Evolutionary conservation across 2,797 vertebrate genomes (phyloP), one percentile per base, ranked within the genome.

Genomic region (Hemitrygon akajei): DNA sequence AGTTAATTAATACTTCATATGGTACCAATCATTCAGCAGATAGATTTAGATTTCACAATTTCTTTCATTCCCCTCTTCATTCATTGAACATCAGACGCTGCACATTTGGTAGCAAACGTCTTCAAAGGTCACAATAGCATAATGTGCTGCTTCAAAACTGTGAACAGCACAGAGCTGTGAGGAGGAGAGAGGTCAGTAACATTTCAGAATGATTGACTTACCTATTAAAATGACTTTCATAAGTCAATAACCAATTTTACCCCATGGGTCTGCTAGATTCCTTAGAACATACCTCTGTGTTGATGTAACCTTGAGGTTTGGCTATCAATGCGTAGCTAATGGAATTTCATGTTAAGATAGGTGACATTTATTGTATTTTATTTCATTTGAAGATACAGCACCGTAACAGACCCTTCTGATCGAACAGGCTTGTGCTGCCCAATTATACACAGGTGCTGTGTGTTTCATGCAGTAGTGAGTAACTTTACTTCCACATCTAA

Each of bases 181-280:
- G 89, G 22, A 47, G 25, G 40, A 12, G 56, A 30, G 40, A 75
- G 22, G 14, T 93, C 91, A 93, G 27, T n/a, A 75, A 92, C 69
- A 25, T 75, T 75, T 92, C 40, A 58, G 37, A 75, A 14, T 7
- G 91, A n/a, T 58, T 93, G 69, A 93, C 66, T 37, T 69, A 73
- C 40, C 71, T 30, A 71, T 56, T 18, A 89, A 89, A 66, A 37
- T 89, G 25, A 27, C 71, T 16, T 93, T 56, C 40, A 71, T 58
- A 93, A 93, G 91, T 76, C 91, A 93, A 93, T 56, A 76, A 56
- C 37, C 69, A 76, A 27, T 56, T 93, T 93, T 93, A 58, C 47
- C 14, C 71, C 91, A 56, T 56, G 71, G 47, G 20, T 27, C 2
- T 76, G 91, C 47, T 75, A 93, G 47, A 93, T 93, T 93, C 91